phyloP scores from a whole-genome alignment of 2,888 invertebrate genomes.

The Nomada goodeniana region DNA sequence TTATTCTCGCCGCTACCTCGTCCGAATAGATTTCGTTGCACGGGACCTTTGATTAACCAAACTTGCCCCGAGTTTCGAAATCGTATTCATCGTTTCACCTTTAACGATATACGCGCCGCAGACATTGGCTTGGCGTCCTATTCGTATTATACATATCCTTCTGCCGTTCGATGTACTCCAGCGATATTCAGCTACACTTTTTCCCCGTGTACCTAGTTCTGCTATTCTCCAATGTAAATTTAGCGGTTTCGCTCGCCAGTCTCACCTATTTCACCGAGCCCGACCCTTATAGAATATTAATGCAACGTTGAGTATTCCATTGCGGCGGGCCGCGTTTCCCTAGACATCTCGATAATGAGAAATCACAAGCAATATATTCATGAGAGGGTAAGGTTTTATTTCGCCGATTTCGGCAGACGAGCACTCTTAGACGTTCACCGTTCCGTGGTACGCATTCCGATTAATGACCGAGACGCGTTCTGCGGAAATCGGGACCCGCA shows the following conservation, averaged over 20 bases:
- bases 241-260: slow-evolving; percentile 33
- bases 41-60: not conserved
- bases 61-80: not conserved
- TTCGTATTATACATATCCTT: not conserved
- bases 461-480: no score
- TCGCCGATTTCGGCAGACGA: not conserved
- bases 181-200: slow-evolving; percentile 23
- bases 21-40: not conserved
- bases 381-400: slow-evolving; percentile 10
- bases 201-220: slow-evolving; percentile 7
- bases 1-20: not conserved
- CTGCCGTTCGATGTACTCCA: slow-evolving; percentile 33
- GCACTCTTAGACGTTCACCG: no score
- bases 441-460: no score
- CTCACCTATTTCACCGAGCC: slow-evolving; percentile 27
- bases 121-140: slow-evolving; percentile 11
- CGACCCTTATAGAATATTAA: slow-evolving; percentile 53
- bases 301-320: slow-evolving; percentile 4
- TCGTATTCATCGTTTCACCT: slow-evolving; percentile 17
- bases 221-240: slow-evolving; percentile 53
- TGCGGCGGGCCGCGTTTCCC: not conserved
- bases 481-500: no score
- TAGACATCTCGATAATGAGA: slow-evolving; percentile 2
- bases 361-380: slow-evolving; percentile 7
- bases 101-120: not conserved